Conservation (phyloP, 2,888 invertebrate genomes). For the Marronus borbonicus region DNA sequence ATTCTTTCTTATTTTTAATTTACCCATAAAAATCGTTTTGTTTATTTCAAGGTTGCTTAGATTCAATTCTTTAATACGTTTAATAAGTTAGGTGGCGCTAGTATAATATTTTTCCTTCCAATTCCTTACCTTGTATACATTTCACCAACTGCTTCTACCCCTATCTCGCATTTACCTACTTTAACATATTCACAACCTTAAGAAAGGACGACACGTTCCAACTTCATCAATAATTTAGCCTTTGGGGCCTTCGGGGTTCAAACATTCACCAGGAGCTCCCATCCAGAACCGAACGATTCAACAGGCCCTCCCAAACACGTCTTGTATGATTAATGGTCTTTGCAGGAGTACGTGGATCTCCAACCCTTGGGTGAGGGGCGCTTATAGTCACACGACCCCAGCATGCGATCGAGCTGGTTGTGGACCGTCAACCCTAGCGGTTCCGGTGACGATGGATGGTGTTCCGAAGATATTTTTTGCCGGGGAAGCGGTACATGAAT, state of each 20-base stretch:
- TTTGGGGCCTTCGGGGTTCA: neutral
- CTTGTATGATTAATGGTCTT: constrained; percentile 32
- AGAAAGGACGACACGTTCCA: too few relatives aligned
- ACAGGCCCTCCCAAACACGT: neutral
- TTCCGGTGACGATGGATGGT: constrained; percentile 68
- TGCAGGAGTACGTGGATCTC: constrained; percentile 74
- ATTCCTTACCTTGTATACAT: too few relatives aligned
- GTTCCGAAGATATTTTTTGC: constrained; percentile 75
- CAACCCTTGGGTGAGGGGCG: constrained; percentile 74
- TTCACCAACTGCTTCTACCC: too few relatives aligned
- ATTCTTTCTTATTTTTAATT: too few relatives aligned
- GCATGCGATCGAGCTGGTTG: constrained; percentile 70
- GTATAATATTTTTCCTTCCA: too few relatives aligned
- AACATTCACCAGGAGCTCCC: neutral
- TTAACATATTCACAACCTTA: too few relatives aligned
- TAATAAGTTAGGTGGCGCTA: too few relatives aligned
- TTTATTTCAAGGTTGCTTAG: too few relatives aligned
- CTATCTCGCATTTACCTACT: too few relatives aligned
- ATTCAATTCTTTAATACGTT: too few relatives aligned
- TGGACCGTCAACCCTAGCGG: constrained; percentile 67
- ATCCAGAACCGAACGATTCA: neutral
- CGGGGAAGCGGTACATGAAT: constrained; percentile 77
- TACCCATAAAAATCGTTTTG: too few relatives aligned
- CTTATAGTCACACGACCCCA: constrained; percentile 75
- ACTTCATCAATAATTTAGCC: too few relatives aligned